phyloP scores from a whole-genome alignment of 1,140 invertebrate genomes.

The Macrostomum lignano region DNA sequence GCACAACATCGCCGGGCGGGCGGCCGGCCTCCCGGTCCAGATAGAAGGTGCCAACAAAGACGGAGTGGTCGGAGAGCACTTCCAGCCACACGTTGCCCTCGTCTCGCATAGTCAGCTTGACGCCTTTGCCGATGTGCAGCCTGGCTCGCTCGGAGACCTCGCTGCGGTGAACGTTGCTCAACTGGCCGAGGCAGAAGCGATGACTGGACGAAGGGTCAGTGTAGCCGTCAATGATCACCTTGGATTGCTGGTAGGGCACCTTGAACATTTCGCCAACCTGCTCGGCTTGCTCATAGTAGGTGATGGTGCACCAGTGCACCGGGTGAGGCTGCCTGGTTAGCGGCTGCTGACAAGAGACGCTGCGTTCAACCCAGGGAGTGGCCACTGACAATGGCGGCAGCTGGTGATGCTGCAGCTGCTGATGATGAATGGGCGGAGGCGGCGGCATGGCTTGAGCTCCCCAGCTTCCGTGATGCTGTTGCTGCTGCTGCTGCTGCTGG shows the following conservation, averaged over 20 bases:
- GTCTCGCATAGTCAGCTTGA: conserved; percentile 60
- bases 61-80: conserved; percentile 80
- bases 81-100: conserved; percentile 88
- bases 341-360: too few relatives aligned
- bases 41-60: conserved; percentile 95
- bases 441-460: too few relatives aligned
- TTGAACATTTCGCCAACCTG: conserved; percentile 93
- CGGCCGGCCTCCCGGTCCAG: conserved; percentile 76
- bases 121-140: conserved; percentile 61
- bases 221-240: conserved; percentile 83
- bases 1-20: conserved; percentile 79
- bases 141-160: conserved; percentile 18
- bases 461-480: too few relatives aligned
- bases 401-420: too few relatives aligned
- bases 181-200: conserved; percentile 70
- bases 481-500: too few relatives aligned
- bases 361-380: too few relatives aligned
- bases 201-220: conserved; percentile 64
- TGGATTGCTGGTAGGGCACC: conserved; percentile 64
- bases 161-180: conserved; percentile 76
- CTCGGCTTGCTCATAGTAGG: conserved; percentile 88
- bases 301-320: conserved; percentile 95
- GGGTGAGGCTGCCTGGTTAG: conserved; percentile 28
- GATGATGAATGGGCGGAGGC: too few relatives aligned
- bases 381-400: too few relatives aligned